Evolutionary conservation across 2,113 vertebrate genomes (phyloP).

Genomic region (Vanacampus margaritifer): DNA sequence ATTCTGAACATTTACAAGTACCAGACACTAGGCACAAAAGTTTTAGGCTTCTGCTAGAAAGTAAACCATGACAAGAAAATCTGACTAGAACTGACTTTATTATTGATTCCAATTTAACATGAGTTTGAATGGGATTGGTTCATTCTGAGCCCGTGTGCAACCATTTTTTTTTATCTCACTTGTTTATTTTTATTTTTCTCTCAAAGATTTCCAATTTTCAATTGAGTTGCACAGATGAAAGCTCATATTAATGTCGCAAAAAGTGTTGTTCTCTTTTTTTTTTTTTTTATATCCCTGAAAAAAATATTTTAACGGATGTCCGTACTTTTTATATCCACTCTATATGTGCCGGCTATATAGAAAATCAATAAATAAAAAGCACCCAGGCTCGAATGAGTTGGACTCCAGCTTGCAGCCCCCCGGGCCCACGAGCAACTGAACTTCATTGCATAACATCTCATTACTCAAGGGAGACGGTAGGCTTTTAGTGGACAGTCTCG

Average conservation of each 20-base stretch:
- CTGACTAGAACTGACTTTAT: too few relatives aligned
- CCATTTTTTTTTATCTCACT: not conserved
- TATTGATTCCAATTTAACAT: not conserved
- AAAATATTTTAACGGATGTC: slow-evolving; percentile 21
- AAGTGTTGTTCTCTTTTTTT: not conserved
- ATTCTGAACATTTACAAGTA: too few relatives aligned
- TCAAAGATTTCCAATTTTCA: not conserved
- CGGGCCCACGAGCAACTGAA: slow-evolving; percentile 53
- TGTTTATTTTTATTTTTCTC: too few relatives aligned
- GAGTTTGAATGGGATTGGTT: not conserved
- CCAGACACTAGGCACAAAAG: too few relatives aligned
- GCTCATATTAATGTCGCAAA: not conserved
- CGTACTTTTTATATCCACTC: slow-evolving; percentile 3
- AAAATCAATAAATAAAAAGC: slow-evolving; percentile 5
- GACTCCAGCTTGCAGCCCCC: slow-evolving; percentile 49
- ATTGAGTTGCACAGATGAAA: not conserved
- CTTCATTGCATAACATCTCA: slow-evolving; percentile 63
- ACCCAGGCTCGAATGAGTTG: slow-evolving; percentile 37
- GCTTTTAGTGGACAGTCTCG: slow-evolving; percentile 48
- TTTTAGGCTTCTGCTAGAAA: too few relatives aligned
- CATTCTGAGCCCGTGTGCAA: not conserved
- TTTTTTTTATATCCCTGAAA: not conserved
- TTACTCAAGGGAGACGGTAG: slow-evolving; percentile 55
- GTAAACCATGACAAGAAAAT: too few relatives aligned
- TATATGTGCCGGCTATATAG: slow-evolving; percentile 11